phyloP scores from a whole-genome alignment of 2,797 vertebrate species.

The Paedocypris micromegethes region DNA sequence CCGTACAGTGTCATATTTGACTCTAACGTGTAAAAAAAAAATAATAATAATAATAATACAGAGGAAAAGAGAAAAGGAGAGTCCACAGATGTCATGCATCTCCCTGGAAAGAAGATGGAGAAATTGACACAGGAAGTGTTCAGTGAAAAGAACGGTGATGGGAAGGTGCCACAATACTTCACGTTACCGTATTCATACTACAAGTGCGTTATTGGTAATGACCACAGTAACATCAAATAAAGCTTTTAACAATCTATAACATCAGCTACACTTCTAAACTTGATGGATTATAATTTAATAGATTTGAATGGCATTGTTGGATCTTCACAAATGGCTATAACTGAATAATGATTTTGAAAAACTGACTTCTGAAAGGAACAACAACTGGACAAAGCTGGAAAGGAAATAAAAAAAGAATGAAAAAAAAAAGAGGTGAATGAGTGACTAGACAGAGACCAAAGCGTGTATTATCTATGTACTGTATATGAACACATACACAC shows the following conservation, averaged over 20 bases:
- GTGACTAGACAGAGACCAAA: background rate
- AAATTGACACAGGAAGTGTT: constrained; percentile 2
- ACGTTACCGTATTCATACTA: constrained; percentile 11
- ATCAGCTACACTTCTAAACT: too few species aligned
- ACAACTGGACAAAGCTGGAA: too few species aligned
- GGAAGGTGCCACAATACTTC: constrained; percentile 7
- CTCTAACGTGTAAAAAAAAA: constrained; percentile 28
- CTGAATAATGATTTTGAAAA: too few species aligned
- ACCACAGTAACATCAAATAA: too few species aligned
- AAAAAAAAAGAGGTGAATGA: constrained; percentile 2
- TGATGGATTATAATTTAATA: too few species aligned
- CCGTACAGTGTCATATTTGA: constrained; percentile 38
- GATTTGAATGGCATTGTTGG: too few species aligned
- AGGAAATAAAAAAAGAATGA: background rate
- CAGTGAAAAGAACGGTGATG: constrained; percentile 7
- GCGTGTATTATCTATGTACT: too few species aligned
- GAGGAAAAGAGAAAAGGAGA: constrained; percentile 23
- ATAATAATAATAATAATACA: constrained; percentile 39
- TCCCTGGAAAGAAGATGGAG: constrained; percentile 22
- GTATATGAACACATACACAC: too few species aligned
- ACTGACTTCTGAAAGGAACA: too few species aligned
- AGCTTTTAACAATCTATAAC: too few species aligned
- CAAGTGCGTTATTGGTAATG: too few species aligned
- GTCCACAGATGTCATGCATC: constrained; percentile 40
- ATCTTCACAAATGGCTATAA: too few species aligned